phyloP scores from a whole-genome alignment of 2,113 vertebrate genomes.

The Himantopus leucocephalus region DNA sequence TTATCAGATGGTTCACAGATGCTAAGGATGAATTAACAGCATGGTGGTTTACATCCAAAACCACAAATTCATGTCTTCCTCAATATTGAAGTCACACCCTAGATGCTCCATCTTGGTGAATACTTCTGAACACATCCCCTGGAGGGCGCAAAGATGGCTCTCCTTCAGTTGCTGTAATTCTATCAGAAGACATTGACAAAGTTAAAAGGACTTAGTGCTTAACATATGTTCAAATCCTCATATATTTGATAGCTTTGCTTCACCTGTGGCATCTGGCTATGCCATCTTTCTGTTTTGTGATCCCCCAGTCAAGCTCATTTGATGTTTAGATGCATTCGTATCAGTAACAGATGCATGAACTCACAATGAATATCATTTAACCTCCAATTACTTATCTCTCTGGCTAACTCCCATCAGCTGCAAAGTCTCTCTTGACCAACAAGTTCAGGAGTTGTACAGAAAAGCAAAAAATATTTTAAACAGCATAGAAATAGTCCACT shows the following conservation, averaged over 20 bases:
- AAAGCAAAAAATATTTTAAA: not conserved
- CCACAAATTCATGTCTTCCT: not conserved
- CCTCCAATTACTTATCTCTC: not conserved
- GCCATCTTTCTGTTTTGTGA: not conserved
- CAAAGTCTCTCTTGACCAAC: not conserved
- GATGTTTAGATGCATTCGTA: not conserved
- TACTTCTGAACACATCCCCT: not conserved
- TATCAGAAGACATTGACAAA: not conserved
- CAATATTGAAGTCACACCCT: not conserved
- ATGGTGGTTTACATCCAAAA: not conserved
- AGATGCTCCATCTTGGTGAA: not conserved
- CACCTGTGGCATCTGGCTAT: not conserved
- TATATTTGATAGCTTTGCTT: not conserved
- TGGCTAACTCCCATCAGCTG: not conserved
- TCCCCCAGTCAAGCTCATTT: not conserved
- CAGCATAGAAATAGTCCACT: not conserved
- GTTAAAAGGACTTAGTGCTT: not conserved
- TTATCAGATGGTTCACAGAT: not conserved
- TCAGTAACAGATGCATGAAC: not conserved
- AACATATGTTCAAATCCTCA: rapidly evolving
- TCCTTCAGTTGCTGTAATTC: not conserved
- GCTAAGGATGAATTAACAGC: not conserved
- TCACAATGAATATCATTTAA: not conserved
- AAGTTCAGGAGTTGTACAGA: not conserved
- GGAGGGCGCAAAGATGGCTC: not conserved